phyloP scores from a whole-genome alignment of 2,113 vertebrate genomes.

The Vicugna pacos region DNA sequence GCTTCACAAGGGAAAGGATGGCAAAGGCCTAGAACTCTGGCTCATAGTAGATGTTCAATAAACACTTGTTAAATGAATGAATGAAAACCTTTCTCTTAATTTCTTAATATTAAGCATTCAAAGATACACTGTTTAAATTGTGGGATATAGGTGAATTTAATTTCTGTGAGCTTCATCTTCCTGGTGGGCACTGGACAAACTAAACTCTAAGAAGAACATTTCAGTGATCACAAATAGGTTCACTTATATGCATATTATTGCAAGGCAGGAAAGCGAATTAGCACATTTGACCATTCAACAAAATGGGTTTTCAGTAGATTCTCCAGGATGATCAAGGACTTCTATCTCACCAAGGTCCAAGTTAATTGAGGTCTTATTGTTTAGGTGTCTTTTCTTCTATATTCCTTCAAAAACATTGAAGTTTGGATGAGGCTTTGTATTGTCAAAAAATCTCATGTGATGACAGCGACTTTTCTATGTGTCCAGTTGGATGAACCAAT shows the following conservation, averaged over 20 bases:
- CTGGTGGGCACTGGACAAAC: background rate
- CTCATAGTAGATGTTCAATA: background rate
- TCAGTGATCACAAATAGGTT: background rate
- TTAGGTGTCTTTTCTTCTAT: background rate
- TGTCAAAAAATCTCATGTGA: background rate
- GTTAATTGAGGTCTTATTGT: background rate
- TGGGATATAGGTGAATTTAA: background rate
- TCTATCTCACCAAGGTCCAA: background rate
- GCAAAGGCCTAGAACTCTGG: background rate
- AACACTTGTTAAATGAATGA: conserved; percentile 48
- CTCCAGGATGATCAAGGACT: background rate
- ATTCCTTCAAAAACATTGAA: background rate
- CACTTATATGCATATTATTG: background rate
- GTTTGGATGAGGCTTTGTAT: background rate
- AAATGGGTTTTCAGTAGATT: background rate
- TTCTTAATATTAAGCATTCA: conserved; percentile 14
- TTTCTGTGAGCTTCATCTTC: background rate
- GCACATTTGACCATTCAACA: background rate
- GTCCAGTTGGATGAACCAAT: background rate
- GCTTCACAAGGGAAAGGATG: background rate
- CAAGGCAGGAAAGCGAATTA: background rate
- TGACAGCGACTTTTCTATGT: background rate
- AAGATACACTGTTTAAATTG: background rate
- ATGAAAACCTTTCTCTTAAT: background rate
- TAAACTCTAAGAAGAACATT: background rate